These are phyloP conservation scores for Abrostola triplasia DNA, from an alignment of 2,888 invertebrate species.

Conservation along the genomic window DNA sequence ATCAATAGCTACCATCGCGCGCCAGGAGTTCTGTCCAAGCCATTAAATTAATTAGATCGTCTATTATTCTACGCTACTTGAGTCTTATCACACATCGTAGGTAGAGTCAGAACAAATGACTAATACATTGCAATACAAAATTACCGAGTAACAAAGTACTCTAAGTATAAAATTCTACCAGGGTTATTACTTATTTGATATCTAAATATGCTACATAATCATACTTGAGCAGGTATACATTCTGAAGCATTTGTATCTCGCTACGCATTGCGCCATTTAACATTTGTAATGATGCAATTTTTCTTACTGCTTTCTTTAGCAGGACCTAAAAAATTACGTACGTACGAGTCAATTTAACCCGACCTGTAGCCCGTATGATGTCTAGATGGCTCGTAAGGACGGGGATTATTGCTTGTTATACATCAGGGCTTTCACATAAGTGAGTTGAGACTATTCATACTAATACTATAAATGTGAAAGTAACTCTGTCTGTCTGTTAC, in stretches of 20 bases:
- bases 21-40: conserved; percentile 16
- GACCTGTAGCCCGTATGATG: conserved; percentile 3
- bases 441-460: too few relatives aligned
- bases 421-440: not conserved
- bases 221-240: conserved; percentile 55
- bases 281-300: conserved; percentile 59
- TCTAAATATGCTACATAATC: conserved; percentile 37
- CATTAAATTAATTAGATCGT: conserved; percentile 45
- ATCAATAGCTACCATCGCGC: conserved; percentile 34
- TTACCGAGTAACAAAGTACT: conserved; percentile 8
- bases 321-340: conserved; percentile 17
- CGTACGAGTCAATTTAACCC: not conserved
- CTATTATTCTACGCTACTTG: conserved; percentile 21
- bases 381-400: not conserved
- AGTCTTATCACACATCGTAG: conserved; percentile 6
- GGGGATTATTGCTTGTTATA: not conserved
- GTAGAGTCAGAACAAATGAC: conserved; percentile 9
- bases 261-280: conserved; percentile 56
- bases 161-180: not conserved
- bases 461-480: too few relatives aligned
- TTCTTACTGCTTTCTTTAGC: conserved; percentile 52
- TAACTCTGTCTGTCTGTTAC: too few relatives aligned
- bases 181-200: not conserved
- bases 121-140: conserved; percentile 14
- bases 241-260: conserved; percentile 49